These are phyloP conservation scores for Corydoras sp. DNA, from an alignment of 2,113 vertebrate species.

Conservation along the genomic window DNA sequence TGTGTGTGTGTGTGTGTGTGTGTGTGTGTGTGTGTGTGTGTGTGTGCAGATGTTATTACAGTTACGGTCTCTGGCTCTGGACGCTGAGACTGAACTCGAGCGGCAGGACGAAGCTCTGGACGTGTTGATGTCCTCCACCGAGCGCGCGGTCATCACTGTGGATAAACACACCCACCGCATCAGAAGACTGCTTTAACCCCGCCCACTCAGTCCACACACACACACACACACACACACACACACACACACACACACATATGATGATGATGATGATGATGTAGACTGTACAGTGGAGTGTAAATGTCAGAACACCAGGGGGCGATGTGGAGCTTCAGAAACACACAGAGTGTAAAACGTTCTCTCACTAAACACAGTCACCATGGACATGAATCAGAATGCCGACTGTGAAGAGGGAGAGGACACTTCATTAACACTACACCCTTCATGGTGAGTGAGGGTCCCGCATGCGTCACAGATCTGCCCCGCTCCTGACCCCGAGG, in stretches of 20 bases:
- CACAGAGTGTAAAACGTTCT: too few relatives aligned
- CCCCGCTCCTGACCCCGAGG: too few relatives aligned
- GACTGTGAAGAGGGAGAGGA: too few relatives aligned
- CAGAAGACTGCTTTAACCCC: slow-evolving; percentile 70
- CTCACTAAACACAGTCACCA: too few relatives aligned
- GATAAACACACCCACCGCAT: slow-evolving; percentile 81
- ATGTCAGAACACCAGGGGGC: slow-evolving; percentile 16
- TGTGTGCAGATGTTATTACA: slow-evolving; percentile 79
- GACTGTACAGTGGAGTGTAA: slow-evolving; percentile 22
- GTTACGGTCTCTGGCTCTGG: slow-evolving; percentile 83
- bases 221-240: neutral
- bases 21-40: slow-evolving; percentile 33
- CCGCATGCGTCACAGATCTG: too few relatives aligned
- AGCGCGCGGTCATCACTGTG: slow-evolving; percentile 69
- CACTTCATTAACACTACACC: too few relatives aligned
- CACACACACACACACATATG: neutral
- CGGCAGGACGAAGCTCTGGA: slow-evolving; percentile 83
- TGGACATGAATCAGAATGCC: too few relatives aligned
- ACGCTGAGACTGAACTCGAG: slow-evolving; percentile 81
- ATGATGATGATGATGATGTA: too few relatives aligned
- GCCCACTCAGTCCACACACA: neutral
- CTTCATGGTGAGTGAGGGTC: too few relatives aligned
- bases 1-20: slow-evolving; percentile 25
- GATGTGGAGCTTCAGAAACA: too few relatives aligned
- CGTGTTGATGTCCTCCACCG: slow-evolving; percentile 67